Base-by-base conservation (phyloP, 2,797 vertebrate genomes). In the Moxostoma hubbsi region DNA sequence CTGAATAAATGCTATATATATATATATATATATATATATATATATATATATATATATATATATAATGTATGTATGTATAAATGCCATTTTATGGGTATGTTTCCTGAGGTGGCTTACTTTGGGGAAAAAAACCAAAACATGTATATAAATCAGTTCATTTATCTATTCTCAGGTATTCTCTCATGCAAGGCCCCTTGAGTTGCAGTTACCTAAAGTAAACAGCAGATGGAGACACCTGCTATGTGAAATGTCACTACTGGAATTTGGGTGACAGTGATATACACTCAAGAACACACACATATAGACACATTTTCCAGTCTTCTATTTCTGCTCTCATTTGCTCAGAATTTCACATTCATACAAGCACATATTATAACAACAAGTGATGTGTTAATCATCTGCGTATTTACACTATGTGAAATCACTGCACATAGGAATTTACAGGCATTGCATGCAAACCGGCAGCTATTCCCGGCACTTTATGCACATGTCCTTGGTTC, bases 151-250 rank as follows among this genome's bases (percentile, higher is more conserved):
- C 36, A 36, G 4, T 3, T 36, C 2, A 4, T 36, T 36, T 36
- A 36, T 4, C 36, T 36, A 24, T 36, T 36, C 36, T 36, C 36
- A 5, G 36, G 36, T 36, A 36, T 4, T 36, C 4, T 36, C 36
- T 4, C 36, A 53, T 13, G 6, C 45, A 10, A 7, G 46, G 53
- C 16, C n/a, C 47, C 7, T 53, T 36, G 82, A 80, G 84, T 77
- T 68, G 91, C 87, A 93, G 86, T 92, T 59, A 89, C 90, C 85
- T 68, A 2, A 73, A 88, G 87, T 91, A 87, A 90, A 91, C 92
- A 93, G 91, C 87, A 93, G 93, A 92, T 91, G 93, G 93, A 89
- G 92, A 91, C 88, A 85, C 88, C 84, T 82, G 86, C 90, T 90
- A 91, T 88, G 83, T 86, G 89, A 89, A 88, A 86, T 88, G 79